Percentiles rank a stretch among this genome's conserved stretches.
These are phyloP conservation scores for Diploscapter pachys DNA, from an alignment of 1,140 invertebrate genomes.

Conservation along the genomic window DNA sequence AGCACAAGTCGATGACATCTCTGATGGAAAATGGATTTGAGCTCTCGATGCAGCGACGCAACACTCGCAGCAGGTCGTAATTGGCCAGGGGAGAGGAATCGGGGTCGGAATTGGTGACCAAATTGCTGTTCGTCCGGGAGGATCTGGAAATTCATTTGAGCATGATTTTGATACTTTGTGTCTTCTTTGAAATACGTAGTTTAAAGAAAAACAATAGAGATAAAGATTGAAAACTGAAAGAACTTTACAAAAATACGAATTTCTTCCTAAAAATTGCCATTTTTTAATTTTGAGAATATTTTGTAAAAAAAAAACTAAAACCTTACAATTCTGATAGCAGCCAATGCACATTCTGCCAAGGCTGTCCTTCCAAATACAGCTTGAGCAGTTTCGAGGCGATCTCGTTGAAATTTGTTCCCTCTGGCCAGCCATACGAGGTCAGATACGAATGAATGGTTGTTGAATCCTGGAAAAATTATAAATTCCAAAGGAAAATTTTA, in stretches of 20 bases:
- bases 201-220: neutral
- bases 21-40: neutral
- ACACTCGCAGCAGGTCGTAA: neutral
- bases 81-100: constrained; percentile 6
- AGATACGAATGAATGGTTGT: neutral
- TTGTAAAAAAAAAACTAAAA: neutral
- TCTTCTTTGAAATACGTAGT: no score
- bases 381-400: constrained; percentile 17
- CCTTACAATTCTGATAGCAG: constrained; percentile 6
- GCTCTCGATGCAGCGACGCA: neutral
- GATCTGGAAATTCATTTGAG: no score
- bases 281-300: neutral
- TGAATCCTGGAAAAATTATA: neutral
- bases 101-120: no score
- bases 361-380: constrained; percentile 17
- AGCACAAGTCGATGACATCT: neutral
- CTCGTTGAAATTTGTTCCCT: constrained; percentile 17
- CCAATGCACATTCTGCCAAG: constrained; percentile 11
- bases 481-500: neutral
- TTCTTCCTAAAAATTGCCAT: neutral
- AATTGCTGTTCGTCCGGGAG: no score
- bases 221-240: constrained; percentile 2
- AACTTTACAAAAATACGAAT: neutral
- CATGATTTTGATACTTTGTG: no score
- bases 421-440: constrained; percentile 15